Base-by-base conservation (phyloP, 2,888 invertebrate species). In the Galerucella calmariensis region DNA sequence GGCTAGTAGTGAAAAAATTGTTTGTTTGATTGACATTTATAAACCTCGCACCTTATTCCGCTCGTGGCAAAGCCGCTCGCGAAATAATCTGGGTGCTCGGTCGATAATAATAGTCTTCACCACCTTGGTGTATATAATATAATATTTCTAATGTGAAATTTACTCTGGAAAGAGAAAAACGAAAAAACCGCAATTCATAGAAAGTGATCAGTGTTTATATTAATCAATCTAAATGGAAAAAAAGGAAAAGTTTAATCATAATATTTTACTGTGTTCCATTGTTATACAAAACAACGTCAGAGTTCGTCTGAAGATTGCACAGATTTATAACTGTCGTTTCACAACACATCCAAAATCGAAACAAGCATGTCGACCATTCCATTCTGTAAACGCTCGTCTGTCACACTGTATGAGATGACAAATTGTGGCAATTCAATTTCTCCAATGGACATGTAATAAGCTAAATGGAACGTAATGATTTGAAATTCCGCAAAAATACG, bases 401-500 rank as follows among this genome's bases (percentile, higher is more conserved):
- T 81, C 81, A 82, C 79, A 80, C 78, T 78, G 77, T 74, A 75
- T 77, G 79, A 79, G 78, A 82, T 82, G 81, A 82, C 79, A 80
- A 81, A 82, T 80, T 72, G 78, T 74, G 73, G 78, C 79, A 80
- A 81, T 81, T 79, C 76, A 74, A 75, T 79, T 80, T 75, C 77
- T 80, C 75, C 70, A 79, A 77, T 75, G 80, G 80, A 79, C 80
- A 80, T 78, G 80, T 76, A 78, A 77, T 75, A 75, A 75, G 75
- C 75, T 75, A 75, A 75, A 75, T 75, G 75, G 75, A 41, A 73
- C 70, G 75, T 75, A 75, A 75, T 75, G 75, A 75, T 75, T 75
- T 70, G 70, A 69, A 75, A 75, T 75, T 73, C 73, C 62, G 20
- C 72, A 72, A 72, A 68, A 75, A 72, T 75, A 75, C 71, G 65